phyloP scores from a whole-genome alignment of 2,888 invertebrate genomes.

The Troglohyphantes excavatus region DNA sequence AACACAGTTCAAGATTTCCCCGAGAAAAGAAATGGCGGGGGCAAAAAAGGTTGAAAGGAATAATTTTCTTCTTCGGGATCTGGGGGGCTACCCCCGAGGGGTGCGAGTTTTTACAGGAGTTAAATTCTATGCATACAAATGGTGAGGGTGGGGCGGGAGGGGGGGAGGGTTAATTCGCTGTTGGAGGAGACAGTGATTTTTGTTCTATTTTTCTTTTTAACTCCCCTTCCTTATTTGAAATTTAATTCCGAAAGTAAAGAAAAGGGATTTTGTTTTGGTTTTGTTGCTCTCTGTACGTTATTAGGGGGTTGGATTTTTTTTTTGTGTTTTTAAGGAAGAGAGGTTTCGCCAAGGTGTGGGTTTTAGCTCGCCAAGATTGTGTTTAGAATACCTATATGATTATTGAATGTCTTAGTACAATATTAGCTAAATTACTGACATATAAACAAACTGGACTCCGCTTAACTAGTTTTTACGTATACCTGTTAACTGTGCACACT shows the following conservation, averaged over 20 bases:
- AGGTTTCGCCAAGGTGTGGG: not conserved
- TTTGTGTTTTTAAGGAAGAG: not conserved
- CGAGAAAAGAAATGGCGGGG: not conserved
- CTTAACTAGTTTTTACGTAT: no score
- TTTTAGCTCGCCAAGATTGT: not conserved
- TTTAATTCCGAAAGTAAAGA: constrained; percentile 67
- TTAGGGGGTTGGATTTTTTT: not conserved
- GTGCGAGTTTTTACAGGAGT: constrained; percentile 25
- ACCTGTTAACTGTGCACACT: no score
- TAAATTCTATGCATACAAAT: constrained; percentile 65
- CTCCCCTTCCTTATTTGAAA: constrained; percentile 30
- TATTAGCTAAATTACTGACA: no score
- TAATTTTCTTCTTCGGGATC: constrained; percentile 18
- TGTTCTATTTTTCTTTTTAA: not conserved
- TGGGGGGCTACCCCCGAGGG: not conserved
- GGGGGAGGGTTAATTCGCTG: constrained; percentile 31
- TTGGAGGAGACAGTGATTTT: constrained; percentile 52
- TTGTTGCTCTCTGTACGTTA: not conserved
- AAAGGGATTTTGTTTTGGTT: not conserved
- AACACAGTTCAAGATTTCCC: not conserved
- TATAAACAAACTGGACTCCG: no score
- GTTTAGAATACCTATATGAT: no score
- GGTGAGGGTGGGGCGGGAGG: not conserved
- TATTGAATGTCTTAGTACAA: no score
- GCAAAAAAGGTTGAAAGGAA: not conserved